A percentile compares a stretch with the other conserved stretches of the same genome.
These are phyloP conservation scores for Pseudococcus viburni DNA, from an alignment of 2,888 invertebrate genomes.

Conservation along the genomic window DNA sequence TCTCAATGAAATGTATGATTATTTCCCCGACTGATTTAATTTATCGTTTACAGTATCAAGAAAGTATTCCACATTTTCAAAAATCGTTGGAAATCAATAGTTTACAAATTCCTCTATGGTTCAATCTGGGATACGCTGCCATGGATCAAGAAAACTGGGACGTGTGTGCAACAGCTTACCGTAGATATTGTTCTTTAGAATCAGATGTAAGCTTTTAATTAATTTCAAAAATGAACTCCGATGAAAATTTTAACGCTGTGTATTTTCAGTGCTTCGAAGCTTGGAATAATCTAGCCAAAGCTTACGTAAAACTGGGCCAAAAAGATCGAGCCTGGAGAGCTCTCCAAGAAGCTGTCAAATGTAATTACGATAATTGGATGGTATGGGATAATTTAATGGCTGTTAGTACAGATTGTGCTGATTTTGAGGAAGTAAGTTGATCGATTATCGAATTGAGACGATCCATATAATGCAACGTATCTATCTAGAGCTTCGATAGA, in stretches of 20 bases:
- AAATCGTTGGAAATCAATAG: slow-evolving; percentile 88
- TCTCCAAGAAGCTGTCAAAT: slow-evolving; percentile 89
- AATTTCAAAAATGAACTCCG: not conserved
- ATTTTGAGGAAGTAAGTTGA: slow-evolving; percentile 81
- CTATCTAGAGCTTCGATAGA: slow-evolving; percentile 19
- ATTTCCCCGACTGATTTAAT: not conserved
- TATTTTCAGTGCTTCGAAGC: slow-evolving; percentile 86
- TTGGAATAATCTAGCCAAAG: slow-evolving; percentile 98
- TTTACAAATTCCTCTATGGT: slow-evolving; percentile 89
- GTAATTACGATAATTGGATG: slow-evolving; percentile 95
- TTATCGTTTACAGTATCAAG: slow-evolving; percentile 74
- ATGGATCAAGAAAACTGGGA: slow-evolving; percentile 86
- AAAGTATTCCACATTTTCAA: slow-evolving; percentile 86
- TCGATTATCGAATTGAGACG: not conserved
- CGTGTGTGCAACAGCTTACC: slow-evolving; percentile 86
- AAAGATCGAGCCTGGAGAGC: slow-evolving; percentile 88
- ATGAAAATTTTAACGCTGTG: not conserved
- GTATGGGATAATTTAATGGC: slow-evolving; percentile 95
- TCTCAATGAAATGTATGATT: not conserved
- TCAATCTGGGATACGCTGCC: slow-evolving; percentile 88
- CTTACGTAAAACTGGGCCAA: slow-evolving; percentile 89
- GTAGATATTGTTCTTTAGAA: slow-evolving; percentile 89
- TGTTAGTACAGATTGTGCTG: slow-evolving; percentile 88
- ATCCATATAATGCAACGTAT: slow-evolving; percentile 2
- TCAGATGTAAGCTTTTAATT: slow-evolving; percentile 72